Base-by-base conservation (phyloP, 1,140 invertebrate species). In the Uloborus diversus region DNA sequence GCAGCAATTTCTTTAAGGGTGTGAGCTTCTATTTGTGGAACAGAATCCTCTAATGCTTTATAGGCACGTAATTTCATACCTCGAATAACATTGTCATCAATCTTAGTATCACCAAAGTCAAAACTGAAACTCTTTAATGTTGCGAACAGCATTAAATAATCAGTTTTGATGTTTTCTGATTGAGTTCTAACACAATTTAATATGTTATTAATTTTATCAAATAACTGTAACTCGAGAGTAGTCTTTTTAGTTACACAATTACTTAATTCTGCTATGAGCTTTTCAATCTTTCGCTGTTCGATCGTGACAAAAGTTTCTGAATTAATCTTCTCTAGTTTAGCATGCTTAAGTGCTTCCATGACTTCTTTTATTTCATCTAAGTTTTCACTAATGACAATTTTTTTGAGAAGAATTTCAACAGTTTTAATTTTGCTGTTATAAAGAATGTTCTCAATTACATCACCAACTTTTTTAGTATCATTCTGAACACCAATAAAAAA, bases 401-500 rank as follows among this genome's bases (percentile, higher is more conserved):
- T 32, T 49, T 30, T 17, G 11, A 75, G 14, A 13, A 61, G 25
- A 9, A 32, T n/a, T 62, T 14, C 25, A 32, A 37, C n/a, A 3
- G 23, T 27, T 25, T 35, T 9, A 27, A 17, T 20, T 32, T 75
- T 65, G 4, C 25, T 53, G 4, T 75, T 9, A 20, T 3, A 13
- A 4, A 61, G 30, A n/a, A 65, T 20, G 3, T 28, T 9, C 7
- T 11, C 49, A 14, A 62, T 32, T 13, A 30, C 62, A 9, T 4
- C 20, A 37, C 27, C 25, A 0, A 75, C 9, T 28, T 62, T 62
- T 27, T 30, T 47, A 17, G 62, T n/a, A 37, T 61, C 71, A 4
- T 61, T 73, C 27, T 73, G 51, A 49, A 73, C 7, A 59, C 20
- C n/a, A 25, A 14, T 28, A 49, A 53, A 53, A 68, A 59, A 49